Evolutionary conservation across 2,797 vertebrate species (phyloP).

Genomic region (Monodelphis domestica): DNA sequence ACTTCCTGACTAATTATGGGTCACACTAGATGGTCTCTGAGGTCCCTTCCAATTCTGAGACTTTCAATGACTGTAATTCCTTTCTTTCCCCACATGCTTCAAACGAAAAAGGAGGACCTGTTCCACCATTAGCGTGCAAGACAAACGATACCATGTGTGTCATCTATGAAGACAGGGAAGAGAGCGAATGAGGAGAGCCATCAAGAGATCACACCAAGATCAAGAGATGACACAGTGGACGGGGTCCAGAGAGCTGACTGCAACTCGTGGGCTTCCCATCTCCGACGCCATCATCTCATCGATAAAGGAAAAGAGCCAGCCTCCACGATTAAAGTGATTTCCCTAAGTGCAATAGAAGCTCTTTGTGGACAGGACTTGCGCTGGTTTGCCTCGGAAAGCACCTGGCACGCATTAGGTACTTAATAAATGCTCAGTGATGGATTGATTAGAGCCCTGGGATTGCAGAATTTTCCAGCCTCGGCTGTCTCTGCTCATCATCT

Average conservation of each 20-base stretch:
- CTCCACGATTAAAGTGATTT: no score
- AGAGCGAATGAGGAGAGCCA: not conserved
- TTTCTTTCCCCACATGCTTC: not conserved
- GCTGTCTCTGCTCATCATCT: not conserved
- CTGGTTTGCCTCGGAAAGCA: no score
- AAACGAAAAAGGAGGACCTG: no score
- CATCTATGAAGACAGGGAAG: not conserved
- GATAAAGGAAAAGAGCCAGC: no score
- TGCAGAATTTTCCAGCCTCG: not conserved
- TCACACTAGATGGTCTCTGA: not conserved
- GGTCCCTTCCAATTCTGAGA: not conserved
- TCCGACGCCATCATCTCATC: not conserved
- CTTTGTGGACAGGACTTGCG: no score
- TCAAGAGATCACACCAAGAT: not conserved
- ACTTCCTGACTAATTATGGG: no score
- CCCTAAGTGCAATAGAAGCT: no score
- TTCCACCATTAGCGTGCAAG: not conserved
- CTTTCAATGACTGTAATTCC: not conserved
- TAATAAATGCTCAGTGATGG: not conserved
- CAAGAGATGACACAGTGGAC: rapidly evolving
- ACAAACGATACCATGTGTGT: not conserved
- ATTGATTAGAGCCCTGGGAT: no score
- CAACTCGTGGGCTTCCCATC: not conserved
- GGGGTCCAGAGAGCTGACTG: not conserved
- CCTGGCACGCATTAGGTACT: not conserved